Conservation (phyloP, 2,797 vertebrate genomes). For the Molossus molossus region DNA sequence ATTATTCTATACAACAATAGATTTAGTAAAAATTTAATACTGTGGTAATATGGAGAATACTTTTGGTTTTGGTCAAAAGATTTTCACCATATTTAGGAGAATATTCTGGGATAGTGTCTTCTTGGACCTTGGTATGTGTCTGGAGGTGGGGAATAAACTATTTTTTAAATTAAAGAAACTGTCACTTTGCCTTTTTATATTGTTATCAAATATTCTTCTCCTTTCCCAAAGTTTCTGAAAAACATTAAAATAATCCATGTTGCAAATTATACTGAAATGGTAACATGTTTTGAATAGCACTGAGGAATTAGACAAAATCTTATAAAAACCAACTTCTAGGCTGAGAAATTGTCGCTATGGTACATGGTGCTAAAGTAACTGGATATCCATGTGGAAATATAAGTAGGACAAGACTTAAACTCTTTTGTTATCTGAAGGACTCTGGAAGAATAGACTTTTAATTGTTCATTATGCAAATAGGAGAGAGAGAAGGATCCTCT, state of each 20-base stretch:
- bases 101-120: background rate
- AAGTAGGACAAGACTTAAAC: slow-evolving; percentile 19
- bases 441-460: slow-evolving; percentile 27
- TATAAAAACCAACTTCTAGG: slow-evolving; percentile 7
- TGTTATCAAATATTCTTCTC: slow-evolving; percentile 28
- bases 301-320: slow-evolving; percentile 14
- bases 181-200: slow-evolving; percentile 33
- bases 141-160: background rate
- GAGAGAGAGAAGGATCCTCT: background rate
- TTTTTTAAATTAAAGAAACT: slow-evolving; percentile 51
- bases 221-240: slow-evolving; percentile 9
- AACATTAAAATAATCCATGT: background rate
- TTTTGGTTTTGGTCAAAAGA: slow-evolving; percentile 38
- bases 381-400: background rate
- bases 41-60: slow-evolving; percentile 5
- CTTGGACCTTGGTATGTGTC: background rate
- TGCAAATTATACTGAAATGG: slow-evolving; percentile 21
- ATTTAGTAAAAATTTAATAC: slow-evolving; percentile 18
- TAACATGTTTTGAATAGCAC: background rate
- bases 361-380: slow-evolving; percentile 39
- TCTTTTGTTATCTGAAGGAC: slow-evolving; percentile 16
- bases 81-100: slow-evolving; percentile 34
- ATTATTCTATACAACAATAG: background rate
- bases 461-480: background rate
- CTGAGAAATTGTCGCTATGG: background rate